These are phyloP conservation scores for Chorisops tibialis DNA, from an alignment of 2,888 invertebrate species.

Conservation along the genomic window DNA sequence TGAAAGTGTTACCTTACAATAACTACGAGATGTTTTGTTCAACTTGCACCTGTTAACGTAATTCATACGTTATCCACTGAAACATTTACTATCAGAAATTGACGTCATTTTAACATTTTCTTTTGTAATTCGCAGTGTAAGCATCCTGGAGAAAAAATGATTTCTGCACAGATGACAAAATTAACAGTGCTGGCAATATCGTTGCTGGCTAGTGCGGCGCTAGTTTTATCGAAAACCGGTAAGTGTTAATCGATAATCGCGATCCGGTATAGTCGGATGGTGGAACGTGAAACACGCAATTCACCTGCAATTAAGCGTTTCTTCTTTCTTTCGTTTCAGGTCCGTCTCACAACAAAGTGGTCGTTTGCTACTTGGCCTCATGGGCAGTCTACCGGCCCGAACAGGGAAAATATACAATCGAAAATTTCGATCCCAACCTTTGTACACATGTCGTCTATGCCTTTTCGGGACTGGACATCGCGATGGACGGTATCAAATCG, in stretches of 20 bases:
- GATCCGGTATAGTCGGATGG: too few species aligned
- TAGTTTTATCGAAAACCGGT: conserved; percentile 16
- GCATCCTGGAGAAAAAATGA: too few species aligned
- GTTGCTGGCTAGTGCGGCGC: not conserved
- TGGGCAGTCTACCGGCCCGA: conserved; percentile 75
- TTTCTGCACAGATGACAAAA: not conserved
- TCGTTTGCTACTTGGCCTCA: conserved; percentile 76
- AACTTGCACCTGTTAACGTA: too few species aligned
- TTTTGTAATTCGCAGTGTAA: too few species aligned
- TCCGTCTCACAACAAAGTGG: conserved; percentile 67
- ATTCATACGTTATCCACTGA: too few species aligned
- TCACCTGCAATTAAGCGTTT: not conserved
- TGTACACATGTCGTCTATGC: conserved; percentile 81
- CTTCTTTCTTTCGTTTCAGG: conserved; percentile 51
- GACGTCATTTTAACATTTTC: too few species aligned
- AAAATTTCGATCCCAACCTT: conserved; percentile 67
- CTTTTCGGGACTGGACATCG: conserved; percentile 72
- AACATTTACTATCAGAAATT: too few species aligned
- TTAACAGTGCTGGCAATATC: not conserved
- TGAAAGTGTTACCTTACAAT: too few species aligned
- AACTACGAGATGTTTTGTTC: too few species aligned
- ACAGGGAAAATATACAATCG: conserved; percentile 63
- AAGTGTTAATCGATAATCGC: conserved; percentile 4
- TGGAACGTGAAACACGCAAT: not conserved
- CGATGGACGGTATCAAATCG: conserved; percentile 64